Conservation (phyloP, 2,113 vertebrate genomes). For the Seriola rivoliana region DNA sequence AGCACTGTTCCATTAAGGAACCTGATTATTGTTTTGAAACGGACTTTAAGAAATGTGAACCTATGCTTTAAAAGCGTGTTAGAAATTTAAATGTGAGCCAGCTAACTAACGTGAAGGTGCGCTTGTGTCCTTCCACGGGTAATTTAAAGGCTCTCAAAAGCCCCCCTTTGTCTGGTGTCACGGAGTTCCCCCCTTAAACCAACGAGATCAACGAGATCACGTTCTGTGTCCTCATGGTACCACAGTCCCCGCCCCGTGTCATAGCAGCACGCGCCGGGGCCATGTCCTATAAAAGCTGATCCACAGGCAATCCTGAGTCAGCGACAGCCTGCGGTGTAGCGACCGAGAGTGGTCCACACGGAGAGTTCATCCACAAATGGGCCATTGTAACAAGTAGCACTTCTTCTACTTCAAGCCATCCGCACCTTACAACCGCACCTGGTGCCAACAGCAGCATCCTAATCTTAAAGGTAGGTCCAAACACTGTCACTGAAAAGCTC, state of each 20-base stretch:
- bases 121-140: not conserved
- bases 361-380: constrained; percentile 77
- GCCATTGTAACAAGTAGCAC: constrained; percentile 73
- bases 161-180: constrained; percentile 22
- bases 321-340: not conserved
- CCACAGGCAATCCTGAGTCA: fast-evolving
- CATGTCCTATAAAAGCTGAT: constrained; percentile 42
- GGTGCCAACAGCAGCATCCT: constrained; percentile 55
- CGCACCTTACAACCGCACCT: constrained; percentile 50
- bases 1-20: too few species aligned
- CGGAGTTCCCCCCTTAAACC: not conserved
- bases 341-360: constrained; percentile 18
- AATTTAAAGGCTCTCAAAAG: constrained; percentile 2
- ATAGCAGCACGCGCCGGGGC: not conserved
- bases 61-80: too few species aligned
- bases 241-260: constrained; percentile 27
- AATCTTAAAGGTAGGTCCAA: constrained; percentile 58
- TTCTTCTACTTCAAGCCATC: constrained; percentile 53
- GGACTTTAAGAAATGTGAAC: too few species aligned
- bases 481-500: not conserved
- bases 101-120: not conserved
- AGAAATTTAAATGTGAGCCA: too few species aligned
- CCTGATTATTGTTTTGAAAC: too few species aligned
- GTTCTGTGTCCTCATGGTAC: constrained; percentile 19
- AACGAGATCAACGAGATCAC: constrained; percentile 19